phyloP scores from a whole-genome alignment of 1,140 invertebrate genomes.

The Tetramorium simillimum region DNA sequence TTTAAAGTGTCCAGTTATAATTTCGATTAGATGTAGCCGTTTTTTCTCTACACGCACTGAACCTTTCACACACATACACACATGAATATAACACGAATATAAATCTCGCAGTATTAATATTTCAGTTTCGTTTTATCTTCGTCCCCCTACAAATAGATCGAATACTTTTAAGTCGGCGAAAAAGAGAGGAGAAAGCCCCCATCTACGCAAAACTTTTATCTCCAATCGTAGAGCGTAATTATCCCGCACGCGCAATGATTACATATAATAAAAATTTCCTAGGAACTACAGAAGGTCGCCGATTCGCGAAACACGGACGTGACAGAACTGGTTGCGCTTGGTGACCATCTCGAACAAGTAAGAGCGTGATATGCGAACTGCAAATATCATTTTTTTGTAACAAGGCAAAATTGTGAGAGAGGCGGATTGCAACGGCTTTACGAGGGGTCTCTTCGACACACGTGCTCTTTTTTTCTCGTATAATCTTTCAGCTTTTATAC shows the following conservation, averaged over 20 bases:
- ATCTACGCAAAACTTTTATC: conserved; percentile 14
- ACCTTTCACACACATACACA: not conserved
- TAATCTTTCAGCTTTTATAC: conserved; percentile 46
- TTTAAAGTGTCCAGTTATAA: conserved; percentile 11
- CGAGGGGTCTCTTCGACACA: conserved; percentile 30
- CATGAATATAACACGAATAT: conserved; percentile 8
- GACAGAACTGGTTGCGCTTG: conserved; percentile 90
- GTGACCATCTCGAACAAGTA: conserved; percentile 95
- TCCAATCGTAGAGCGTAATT: conserved; percentile 20
- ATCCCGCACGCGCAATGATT: conserved; percentile 39
- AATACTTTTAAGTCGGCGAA: conserved; percentile 20
- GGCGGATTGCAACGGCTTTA: conserved; percentile 39
- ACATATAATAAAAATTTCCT: conserved; percentile 83
- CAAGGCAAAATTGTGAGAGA: conserved; percentile 29
- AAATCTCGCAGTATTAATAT: conserved; percentile 1
- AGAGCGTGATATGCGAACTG: conserved; percentile 82
- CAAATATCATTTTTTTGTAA: conserved; percentile 39
- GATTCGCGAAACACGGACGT: conserved; percentile 90
- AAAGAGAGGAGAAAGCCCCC: conserved; percentile 1
- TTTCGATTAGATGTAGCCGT: conserved; percentile 35
- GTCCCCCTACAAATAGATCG: not conserved
- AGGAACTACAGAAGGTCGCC: conserved; percentile 92
- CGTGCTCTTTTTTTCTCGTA: conserved; percentile 68
- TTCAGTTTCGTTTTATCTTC: not conserved
- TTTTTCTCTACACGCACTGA: not conserved